Evolutionary conservation across 2,797 vertebrate genomes (phyloP).

Genomic region (Falco rusticolus): DNA sequence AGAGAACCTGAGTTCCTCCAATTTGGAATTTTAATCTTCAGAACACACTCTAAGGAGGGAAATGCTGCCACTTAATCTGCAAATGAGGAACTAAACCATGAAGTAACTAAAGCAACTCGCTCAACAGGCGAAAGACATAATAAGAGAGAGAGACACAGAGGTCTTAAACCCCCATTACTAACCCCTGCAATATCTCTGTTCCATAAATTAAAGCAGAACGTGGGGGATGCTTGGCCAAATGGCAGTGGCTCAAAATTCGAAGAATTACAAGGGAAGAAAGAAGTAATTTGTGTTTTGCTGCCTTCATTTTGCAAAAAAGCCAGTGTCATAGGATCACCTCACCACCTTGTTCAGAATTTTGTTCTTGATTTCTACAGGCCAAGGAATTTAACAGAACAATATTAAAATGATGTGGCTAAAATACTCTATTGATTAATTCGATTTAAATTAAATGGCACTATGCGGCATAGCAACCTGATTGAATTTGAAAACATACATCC

Average conservation of each 20-base stretch:
- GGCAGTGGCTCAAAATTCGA: not conserved
- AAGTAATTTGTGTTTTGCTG: not conserved
- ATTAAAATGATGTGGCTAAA: not conserved
- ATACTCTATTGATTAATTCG: not conserved
- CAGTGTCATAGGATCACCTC: not conserved
- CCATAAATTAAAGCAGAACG: not conserved
- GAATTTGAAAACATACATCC: not conserved
- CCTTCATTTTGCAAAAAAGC: not conserved
- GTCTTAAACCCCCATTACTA: not conserved
- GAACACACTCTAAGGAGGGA: not conserved
- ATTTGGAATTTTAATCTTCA: not conserved
- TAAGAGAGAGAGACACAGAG: not conserved
- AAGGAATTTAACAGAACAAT: not conserved
- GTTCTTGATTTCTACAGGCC: not conserved
- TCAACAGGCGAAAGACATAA: not conserved
- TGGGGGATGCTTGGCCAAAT: not conserved
- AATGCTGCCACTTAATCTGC: not conserved
- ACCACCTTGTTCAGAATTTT: not conserved
- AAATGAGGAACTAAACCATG: not conserved
- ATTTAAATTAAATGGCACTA: not conserved
- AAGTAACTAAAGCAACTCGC: not conserved
- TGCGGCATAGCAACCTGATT: not conserved
- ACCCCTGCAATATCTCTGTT: not conserved
- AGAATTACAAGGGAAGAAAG: not conserved
- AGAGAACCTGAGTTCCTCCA: not conserved